Percentiles rank a stretch among this genome's conserved stretches.
These are phyloP conservation scores for Agrochola circellaris DNA, from an alignment of 2,888 invertebrate species.

Conservation along the genomic window DNA sequence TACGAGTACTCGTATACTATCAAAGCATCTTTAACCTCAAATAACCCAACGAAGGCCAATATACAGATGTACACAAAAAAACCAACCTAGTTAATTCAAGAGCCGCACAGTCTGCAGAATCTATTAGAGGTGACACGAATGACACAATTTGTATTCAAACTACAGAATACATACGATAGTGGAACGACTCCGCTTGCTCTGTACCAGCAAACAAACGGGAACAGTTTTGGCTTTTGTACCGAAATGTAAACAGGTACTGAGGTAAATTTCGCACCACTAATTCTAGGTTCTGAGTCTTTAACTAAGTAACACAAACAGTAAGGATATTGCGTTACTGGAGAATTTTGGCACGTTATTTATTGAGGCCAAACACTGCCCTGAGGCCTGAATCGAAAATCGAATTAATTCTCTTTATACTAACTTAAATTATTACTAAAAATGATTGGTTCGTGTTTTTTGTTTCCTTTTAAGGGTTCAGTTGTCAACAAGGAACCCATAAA, in stretches of 20 bases:
- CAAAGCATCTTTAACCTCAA: neutral
- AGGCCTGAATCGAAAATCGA: neutral
- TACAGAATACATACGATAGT: slow-evolving; percentile 39
- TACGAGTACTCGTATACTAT: neutral
- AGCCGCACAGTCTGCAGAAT: slow-evolving; percentile 30
- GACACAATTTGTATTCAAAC: slow-evolving; percentile 52
- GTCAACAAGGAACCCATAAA: too few species aligned
- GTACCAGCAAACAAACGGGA: slow-evolving; percentile 46
- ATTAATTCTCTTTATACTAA: neutral
- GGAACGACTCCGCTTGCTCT: slow-evolving; percentile 34
- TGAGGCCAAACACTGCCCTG: slow-evolving; percentile 1
- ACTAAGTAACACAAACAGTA: slow-evolving; percentile 5
- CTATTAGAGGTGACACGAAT: slow-evolving; percentile 47
- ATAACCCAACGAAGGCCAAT: neutral
- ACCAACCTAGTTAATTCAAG: slow-evolving; percentile 8
- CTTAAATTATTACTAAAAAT: neutral
- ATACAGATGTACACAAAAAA: slow-evolving; percentile 2
- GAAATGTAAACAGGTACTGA: slow-evolving; percentile 22
- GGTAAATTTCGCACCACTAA: slow-evolving; percentile 41
- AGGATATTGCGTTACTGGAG: neutral
- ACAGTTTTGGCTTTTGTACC: slow-evolving; percentile 45
- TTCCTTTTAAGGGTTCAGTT: neutral
- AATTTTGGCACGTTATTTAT: slow-evolving; percentile 4
- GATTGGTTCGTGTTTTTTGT: neutral
- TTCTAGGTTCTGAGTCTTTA: slow-evolving; percentile 8